Evolutionary conservation across 1,140 invertebrate species (phyloP).

Genomic region (Diorhabda elongata): DNA sequence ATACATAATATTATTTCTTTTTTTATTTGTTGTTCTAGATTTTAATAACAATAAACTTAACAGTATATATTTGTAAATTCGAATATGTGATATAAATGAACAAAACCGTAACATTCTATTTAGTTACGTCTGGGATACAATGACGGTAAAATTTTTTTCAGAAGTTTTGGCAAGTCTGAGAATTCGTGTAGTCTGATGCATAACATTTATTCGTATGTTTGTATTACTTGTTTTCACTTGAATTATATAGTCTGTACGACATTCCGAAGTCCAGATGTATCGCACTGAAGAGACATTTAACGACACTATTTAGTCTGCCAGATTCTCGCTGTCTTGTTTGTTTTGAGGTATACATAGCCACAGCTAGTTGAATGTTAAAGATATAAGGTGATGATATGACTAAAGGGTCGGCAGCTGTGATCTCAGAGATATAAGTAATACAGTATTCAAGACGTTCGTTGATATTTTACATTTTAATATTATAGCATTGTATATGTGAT

Average conservation of each 20-base stretch:
- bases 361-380: background rate
- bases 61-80: no score
- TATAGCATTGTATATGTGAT: no score
- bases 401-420: background rate
- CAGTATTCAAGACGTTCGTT: no score
- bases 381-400: background rate
- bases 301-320: slow-evolving; percentile 20
- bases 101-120: background rate
- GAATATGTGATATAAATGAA: background rate
- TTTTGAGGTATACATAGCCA: background rate
- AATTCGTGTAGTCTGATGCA: slow-evolving; percentile 16
- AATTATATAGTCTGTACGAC: slow-evolving; percentile 12
- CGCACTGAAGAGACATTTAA: slow-evolving; percentile 17
- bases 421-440: background rate
- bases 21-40: no score
- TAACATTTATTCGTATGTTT: slow-evolving; percentile 16
- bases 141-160: background rate
- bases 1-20: no score
- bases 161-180: slow-evolving; percentile 22
- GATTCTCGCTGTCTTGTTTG: slow-evolving; percentile 3
- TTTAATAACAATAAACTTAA: no score
- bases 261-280: slow-evolving; percentile 24
- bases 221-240: slow-evolving; percentile 15
- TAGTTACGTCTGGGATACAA: background rate
- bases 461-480: no score